phyloP scores from a whole-genome alignment of 2,113 vertebrate species.

The Oreochromis niloticus region DNA sequence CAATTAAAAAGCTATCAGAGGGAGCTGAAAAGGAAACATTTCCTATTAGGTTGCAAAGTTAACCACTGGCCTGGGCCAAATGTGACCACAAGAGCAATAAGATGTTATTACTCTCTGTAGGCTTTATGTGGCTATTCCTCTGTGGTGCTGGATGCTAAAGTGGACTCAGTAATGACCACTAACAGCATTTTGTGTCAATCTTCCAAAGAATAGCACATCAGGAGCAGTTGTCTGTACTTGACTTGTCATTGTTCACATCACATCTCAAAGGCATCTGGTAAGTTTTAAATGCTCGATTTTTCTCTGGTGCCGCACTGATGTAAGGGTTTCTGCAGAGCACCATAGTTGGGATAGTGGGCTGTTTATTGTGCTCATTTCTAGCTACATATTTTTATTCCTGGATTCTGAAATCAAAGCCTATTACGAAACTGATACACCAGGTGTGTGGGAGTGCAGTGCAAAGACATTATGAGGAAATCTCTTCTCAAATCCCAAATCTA shows the following conservation, averaged over 20 bases:
- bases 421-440: neutral
- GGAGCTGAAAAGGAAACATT: constrained; percentile 45
- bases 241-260: neutral
- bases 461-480: neutral
- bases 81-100: constrained; percentile 6
- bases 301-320: neutral
- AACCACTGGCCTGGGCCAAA: constrained; percentile 43
- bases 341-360: neutral
- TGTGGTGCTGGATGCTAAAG: constrained; percentile 13
- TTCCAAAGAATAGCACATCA: neutral
- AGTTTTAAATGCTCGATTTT: neutral
- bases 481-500: neutral
- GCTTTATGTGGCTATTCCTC: constrained; percentile 23
- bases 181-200: neutral
- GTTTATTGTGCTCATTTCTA: neutral
- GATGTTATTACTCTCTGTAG: constrained; percentile 45
- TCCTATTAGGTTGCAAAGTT: constrained; percentile 53
- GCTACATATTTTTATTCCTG: neutral
- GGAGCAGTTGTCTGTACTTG: neutral
- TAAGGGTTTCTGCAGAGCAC: neutral
- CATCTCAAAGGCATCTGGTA: neutral
- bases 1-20: constrained; percentile 65
- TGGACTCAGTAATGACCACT: constrained; percentile 26
- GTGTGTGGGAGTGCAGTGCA: neutral
- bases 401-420: neutral